A percentile compares a stretch with the other conserved stretches of the same genome.
phyloP scores from a whole-genome alignment of 2,113 vertebrate species.

The Illadopsis cleaveri region DNA sequence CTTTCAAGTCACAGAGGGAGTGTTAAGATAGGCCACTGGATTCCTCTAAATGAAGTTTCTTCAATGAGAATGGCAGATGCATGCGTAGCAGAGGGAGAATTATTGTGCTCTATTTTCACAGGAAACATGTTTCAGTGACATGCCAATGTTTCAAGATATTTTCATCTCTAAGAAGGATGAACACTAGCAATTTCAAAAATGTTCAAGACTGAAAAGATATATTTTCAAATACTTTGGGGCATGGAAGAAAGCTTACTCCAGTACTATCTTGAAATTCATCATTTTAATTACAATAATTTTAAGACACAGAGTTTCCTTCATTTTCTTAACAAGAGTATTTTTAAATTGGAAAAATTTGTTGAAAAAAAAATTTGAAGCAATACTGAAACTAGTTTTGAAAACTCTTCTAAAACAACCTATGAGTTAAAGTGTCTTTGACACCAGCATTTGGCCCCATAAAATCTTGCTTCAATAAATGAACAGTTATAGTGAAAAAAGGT shows the following conservation, averaged over 20 bases:
- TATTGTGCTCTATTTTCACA: neutral
- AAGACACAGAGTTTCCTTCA: neutral
- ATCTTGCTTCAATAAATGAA: neutral
- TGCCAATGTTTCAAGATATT: neutral
- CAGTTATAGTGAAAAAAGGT: neutral
- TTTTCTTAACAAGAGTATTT: neutral
- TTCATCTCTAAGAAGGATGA: neutral
- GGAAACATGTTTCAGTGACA: neutral
- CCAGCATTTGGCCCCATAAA: neutral
- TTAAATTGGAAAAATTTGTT: neutral
- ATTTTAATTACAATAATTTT: neutral
- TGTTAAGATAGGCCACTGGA: neutral
- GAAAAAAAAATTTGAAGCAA: neutral
- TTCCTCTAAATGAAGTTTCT: neutral
- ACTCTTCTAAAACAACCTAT: neutral
- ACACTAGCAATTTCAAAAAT: neutral
- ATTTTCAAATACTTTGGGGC: neutral
- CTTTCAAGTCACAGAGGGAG: neutral
- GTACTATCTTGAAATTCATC: neutral
- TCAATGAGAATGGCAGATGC: neutral
- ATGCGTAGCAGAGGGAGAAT: neutral
- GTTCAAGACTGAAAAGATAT: neutral
- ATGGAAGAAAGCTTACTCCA: neutral
- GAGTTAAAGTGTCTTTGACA: neutral
- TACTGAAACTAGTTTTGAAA: neutral